phyloP scores from a whole-genome alignment of 2,888 invertebrate species.

The Tiphia femorata region DNA sequence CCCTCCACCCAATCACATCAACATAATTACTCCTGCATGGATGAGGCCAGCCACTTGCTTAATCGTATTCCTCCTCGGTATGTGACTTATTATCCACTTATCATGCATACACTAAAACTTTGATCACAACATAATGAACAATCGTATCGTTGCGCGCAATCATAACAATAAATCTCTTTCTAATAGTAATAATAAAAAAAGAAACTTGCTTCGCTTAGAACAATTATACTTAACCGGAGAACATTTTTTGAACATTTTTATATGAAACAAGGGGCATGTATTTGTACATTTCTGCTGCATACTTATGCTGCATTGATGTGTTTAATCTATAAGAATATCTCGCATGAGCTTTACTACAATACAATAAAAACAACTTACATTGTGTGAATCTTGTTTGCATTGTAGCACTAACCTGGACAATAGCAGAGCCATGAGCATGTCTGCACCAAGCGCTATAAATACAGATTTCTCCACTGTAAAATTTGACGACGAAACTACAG shows the following conservation, averaged over 20 bases:
- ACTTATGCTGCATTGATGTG: constrained; percentile 37
- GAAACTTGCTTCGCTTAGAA: not conserved
- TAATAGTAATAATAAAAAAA: not conserved
- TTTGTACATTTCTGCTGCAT: constrained; percentile 37
- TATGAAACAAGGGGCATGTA: not conserved
- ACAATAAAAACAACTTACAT: no score
- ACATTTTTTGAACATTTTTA: not conserved
- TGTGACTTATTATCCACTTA: constrained; percentile 50
- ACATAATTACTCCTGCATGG: constrained; percentile 65
- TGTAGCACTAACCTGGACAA: constrained; percentile 78
- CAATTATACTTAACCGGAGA: not conserved
- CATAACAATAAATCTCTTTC: not conserved
- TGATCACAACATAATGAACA: not conserved
- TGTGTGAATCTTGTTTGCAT: constrained; percentile 34
- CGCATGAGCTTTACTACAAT: no score
- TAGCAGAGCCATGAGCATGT: constrained; percentile 82
- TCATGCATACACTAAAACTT: constrained; percentile 22
- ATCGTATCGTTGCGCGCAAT: not conserved
- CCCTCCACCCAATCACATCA: constrained; percentile 64
- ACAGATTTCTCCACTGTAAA: constrained; percentile 80
- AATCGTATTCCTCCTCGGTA: constrained; percentile 66
- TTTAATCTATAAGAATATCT: constrained; percentile 30
- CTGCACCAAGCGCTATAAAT: constrained; percentile 90
- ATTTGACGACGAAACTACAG: constrained; percentile 74
- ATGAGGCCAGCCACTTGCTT: constrained; percentile 68